Evolutionary conservation across 2,113 vertebrate genomes (phyloP).

Genomic region (Desmodus rotundus): DNA sequence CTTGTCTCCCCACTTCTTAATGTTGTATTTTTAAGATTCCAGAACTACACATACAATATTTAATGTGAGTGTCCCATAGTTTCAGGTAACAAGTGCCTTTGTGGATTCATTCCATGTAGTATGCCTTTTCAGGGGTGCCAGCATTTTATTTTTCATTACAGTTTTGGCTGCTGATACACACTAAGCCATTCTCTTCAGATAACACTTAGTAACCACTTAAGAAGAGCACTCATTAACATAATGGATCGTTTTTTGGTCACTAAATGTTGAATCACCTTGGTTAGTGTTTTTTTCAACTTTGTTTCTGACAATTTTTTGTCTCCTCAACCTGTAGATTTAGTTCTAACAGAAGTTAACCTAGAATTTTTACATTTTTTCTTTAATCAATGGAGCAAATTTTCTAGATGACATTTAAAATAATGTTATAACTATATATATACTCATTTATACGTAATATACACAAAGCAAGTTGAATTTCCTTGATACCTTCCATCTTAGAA

Average conservation of each 20-base stretch:
- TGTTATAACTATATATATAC: background rate
- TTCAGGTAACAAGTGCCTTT: background rate
- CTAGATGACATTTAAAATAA: slow-evolving; percentile 12
- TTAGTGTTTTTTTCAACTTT: slow-evolving; percentile 22
- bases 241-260: background rate
- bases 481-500: background rate
- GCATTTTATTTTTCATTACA: slow-evolving; percentile 20
- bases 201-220: background rate
- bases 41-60: background rate
- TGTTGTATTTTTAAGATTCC: background rate
- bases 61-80: background rate
- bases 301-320: background rate
- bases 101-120: background rate
- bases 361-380: slow-evolving; percentile 21
- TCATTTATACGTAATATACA: background rate
- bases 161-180: background rate
- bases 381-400: background rate
- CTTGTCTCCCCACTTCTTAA: background rate
- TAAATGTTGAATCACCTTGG: background rate
- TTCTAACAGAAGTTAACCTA: background rate
- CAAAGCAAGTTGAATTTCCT: slow-evolving; percentile 15
- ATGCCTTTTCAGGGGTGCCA: background rate
- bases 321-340: background rate
- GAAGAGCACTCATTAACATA: background rate
- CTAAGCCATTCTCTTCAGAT: background rate